These are phyloP conservation scores for Aphelocoma coerulescens DNA, from an alignment of 2,113 vertebrate genomes.

Conservation along the genomic window DNA sequence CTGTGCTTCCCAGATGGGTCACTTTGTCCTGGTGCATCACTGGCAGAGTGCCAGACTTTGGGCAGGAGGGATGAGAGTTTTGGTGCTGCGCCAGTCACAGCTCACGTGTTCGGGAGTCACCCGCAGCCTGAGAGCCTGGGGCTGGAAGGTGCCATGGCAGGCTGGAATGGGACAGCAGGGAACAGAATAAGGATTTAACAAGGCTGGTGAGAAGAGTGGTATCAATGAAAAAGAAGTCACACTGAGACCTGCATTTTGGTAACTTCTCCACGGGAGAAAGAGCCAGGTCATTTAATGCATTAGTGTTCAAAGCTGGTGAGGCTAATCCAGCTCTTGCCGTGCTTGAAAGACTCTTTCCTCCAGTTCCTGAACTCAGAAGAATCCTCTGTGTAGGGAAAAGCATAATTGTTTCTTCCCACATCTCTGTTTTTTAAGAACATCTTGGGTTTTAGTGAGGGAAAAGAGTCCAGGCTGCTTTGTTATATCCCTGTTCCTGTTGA, in stretches of 20 bases:
- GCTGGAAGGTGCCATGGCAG: not conserved
- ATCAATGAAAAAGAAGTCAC: not conserved
- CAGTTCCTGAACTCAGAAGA: not conserved
- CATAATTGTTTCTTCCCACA: not conserved
- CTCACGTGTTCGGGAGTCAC: not conserved
- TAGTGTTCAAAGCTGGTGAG: not conserved
- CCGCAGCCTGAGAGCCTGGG: not conserved
- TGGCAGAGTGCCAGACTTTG: not conserved
- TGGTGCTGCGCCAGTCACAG: accelerated
- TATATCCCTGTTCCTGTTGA: not conserved
- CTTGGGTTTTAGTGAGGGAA: not conserved
- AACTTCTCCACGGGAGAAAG: not conserved
- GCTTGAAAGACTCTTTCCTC: not conserved
- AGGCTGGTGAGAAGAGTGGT: not conserved
- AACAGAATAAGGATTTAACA: not conserved
- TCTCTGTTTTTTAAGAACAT: not conserved
- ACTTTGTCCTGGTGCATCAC: not conserved
- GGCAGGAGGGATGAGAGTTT: not conserved
- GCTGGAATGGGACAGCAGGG: not conserved
- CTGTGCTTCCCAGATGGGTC: not conserved
- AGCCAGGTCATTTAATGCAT: not conserved
- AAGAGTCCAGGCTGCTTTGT: not conserved
- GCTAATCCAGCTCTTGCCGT: not conserved
- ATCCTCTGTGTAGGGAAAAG: not conserved
- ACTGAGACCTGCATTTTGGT: not conserved